Evolutionary conservation across 2,888 invertebrate genomes (phyloP).

Genomic region (Piscicola geometra): DNA sequence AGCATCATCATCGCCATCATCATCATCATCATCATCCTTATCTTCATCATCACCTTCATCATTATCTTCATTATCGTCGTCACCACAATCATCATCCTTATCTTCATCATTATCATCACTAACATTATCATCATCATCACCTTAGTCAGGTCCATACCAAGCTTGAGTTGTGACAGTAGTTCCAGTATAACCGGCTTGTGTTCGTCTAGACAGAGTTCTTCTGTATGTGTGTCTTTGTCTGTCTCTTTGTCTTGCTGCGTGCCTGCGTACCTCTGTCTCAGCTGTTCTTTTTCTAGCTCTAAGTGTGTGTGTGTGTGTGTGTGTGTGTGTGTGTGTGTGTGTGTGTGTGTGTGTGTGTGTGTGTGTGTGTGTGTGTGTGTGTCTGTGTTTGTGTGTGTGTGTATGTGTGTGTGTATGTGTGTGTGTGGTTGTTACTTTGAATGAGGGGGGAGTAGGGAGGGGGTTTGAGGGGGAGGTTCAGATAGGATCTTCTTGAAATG

Average conservation of each 20-base stretch:
- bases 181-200: slow-evolving; percentile 58
- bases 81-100: background rate
- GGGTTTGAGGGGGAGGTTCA: too few species aligned
- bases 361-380: slow-evolving; percentile 18
- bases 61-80: background rate
- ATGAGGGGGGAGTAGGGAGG: background rate
- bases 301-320: slow-evolving; percentile 12
- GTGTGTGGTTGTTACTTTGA: background rate
- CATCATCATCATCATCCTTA: too few species aligned
- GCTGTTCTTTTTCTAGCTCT: slow-evolving; percentile 42
- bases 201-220: slow-evolving; percentile 50
- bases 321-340: slow-evolving; percentile 18
- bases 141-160: slow-evolving; percentile 60
- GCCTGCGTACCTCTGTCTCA: background rate
- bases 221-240: background rate
- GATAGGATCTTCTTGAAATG: background rate
- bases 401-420: slow-evolving; percentile 14
- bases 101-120: background rate
- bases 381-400: slow-evolving; percentile 13
- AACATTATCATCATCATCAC: slow-evolving; percentile 45
- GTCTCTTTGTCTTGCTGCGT: background rate
- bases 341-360: slow-evolving; percentile 16
- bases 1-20: too few species aligned
- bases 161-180: slow-evolving; percentile 58
- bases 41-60: too few species aligned